A percentile compares a stretch with the other conserved stretches of the same genome.
These are phyloP conservation scores for Sorex fumeus DNA, from an alignment of 2,113 vertebrate genomes.

Conservation along the genomic window DNA sequence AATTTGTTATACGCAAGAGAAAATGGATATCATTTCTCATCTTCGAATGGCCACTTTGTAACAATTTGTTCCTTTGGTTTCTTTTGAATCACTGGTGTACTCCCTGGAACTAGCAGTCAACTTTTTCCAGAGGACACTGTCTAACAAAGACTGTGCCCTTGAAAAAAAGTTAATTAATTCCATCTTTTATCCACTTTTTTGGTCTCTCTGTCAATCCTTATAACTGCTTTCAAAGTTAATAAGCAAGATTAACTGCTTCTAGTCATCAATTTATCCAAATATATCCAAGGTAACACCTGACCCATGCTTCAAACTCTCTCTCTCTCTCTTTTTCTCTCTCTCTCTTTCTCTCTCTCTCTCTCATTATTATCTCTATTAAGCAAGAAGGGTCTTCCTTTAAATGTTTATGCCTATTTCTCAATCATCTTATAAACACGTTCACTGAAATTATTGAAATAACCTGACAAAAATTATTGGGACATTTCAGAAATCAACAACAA, in stretches of 20 bases:
- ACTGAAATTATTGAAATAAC: no score
- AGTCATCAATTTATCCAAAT: neutral
- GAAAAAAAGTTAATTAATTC: neutral
- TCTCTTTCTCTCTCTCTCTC: no score
- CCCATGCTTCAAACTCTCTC: neutral
- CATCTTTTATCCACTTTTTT: neutral
- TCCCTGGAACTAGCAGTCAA: neutral
- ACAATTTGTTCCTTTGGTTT: neutral
- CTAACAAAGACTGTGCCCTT: neutral
- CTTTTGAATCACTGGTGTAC: neutral
- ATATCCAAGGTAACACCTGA: neutral
- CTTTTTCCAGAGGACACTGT: neutral
- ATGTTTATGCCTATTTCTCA: neutral
- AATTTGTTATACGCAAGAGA: neutral
- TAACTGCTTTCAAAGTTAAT: neutral
- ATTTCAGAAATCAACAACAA: neutral
- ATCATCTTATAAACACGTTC: neutral
- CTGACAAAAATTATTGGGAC: no score
- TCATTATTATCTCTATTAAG: no score
- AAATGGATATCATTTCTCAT: neutral
- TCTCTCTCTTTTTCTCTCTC: neutral
- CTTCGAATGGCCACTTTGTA: neutral
- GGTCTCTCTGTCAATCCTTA: neutral
- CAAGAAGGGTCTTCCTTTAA: neutral
- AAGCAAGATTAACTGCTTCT: neutral